A percentile compares a stretch with the other conserved stretches of the same genome.
Evolutionary conservation across 2,113 vertebrate genomes (phyloP).

Genomic region (Amphiprion ocellaris): DNA sequence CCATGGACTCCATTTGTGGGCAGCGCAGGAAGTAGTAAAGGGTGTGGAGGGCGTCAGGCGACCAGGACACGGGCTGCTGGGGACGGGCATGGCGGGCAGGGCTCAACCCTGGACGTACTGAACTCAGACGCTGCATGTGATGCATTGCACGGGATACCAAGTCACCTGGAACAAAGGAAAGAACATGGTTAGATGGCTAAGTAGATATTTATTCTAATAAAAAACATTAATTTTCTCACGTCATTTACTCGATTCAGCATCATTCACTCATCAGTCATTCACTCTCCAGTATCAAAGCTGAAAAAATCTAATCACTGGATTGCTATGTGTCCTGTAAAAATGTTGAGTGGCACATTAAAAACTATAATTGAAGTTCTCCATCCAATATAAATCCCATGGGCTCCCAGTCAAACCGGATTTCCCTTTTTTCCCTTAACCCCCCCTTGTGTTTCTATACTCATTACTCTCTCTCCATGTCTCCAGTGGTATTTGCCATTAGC

Average conservation of each 20-base stretch:
- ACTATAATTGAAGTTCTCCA: constrained; percentile 5
- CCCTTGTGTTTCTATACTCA: constrained; percentile 43
- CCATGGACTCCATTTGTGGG: constrained; percentile 99
- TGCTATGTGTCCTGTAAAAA: not conserved
- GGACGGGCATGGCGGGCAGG: constrained; percentile 89
- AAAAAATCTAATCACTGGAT: not conserved
- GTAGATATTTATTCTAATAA: not conserved
- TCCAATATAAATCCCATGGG: constrained; percentile 24
- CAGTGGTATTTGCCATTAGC: constrained; percentile 53
- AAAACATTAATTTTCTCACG: not conserved
- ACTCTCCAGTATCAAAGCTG: not conserved
- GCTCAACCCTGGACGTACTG: constrained; percentile 89
- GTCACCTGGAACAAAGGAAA: constrained; percentile 86
- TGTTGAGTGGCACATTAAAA: not conserved
- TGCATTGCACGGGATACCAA: constrained; percentile 98
- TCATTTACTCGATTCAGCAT: not conserved
- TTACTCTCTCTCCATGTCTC: constrained; percentile 29
- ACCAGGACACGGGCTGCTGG: constrained; percentile 95
- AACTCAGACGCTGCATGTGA: constrained; percentile 95
- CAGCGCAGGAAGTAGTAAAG: constrained; percentile 99
- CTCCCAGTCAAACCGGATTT: constrained; percentile 42
- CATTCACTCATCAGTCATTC: too few relatives aligned
- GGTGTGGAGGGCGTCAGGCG: constrained; percentile 96
- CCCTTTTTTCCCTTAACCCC: constrained; percentile 50
- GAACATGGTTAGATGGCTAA: not conserved